Evolutionary conservation across 2,113 vertebrate genomes (phyloP).

Genomic region (Thamnophis sirtalis): DNA sequence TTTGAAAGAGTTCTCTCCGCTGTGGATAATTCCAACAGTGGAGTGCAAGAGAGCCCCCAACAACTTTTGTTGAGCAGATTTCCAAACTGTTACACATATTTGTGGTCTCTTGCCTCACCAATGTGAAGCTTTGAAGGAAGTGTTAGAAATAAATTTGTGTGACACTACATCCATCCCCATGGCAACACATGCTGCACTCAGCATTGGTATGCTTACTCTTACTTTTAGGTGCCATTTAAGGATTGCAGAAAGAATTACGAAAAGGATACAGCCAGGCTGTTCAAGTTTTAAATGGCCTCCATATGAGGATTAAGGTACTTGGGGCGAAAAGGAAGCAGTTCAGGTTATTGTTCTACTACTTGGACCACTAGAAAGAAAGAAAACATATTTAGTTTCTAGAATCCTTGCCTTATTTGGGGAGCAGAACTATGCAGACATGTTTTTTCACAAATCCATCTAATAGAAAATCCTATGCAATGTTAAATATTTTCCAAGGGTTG

Average conservation of each 20-base stretch:
- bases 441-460: neutral
- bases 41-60: neutral
- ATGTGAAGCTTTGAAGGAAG: constrained; percentile 26
- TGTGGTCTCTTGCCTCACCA: constrained; percentile 18
- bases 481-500: neutral
- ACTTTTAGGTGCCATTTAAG: constrained; percentile 19
- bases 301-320: neutral
- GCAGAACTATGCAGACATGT: neutral
- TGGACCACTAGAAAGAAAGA: neutral
- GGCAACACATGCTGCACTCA: constrained; percentile 22
- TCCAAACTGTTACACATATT: constrained; percentile 18
- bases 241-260: constrained; percentile 7
- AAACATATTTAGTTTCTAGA: neutral
- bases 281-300: neutral
- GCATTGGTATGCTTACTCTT: constrained; percentile 5
- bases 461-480: neutral
- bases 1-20: neutral
- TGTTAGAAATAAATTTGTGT: constrained; percentile 34
- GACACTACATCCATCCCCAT: constrained; percentile 31
- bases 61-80: constrained; percentile 18
- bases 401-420: neutral
- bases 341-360: neutral
- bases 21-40: constrained; percentile 2
- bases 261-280: neutral
- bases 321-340: neutral